phyloP scores from a whole-genome alignment of 2,797 vertebrate species.

The Sandelia bainsii region DNA sequence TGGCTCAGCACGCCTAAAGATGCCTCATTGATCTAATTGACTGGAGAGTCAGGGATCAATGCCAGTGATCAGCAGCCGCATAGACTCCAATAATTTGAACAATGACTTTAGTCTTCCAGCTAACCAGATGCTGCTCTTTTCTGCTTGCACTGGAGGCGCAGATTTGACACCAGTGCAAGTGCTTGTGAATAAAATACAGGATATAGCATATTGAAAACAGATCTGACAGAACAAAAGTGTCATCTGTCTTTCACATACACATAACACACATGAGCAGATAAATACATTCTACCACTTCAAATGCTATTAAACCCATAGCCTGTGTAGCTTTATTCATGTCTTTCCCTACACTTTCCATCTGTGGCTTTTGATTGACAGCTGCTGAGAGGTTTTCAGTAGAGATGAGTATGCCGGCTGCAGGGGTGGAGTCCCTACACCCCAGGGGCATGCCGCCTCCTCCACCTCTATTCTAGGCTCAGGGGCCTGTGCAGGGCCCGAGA shows the following conservation, averaged over 20 bases:
- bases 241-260: not conserved
- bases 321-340: conserved; percentile 34
- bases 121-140: conserved; percentile 68
- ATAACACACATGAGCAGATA: not conserved
- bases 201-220: not conserved
- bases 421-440: conserved; percentile 61
- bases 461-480: conserved; percentile 33
- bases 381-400: conserved; percentile 65
- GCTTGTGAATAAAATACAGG: conserved; percentile 23
- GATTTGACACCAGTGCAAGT: conserved; percentile 18
- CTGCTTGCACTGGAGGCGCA: conserved; percentile 23
- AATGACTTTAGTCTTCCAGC: conserved; percentile 66
- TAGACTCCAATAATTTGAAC: conserved; percentile 74
- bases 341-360: conserved; percentile 77
- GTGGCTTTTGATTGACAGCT: conserved; percentile 82
- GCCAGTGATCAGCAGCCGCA: conserved; percentile 82
- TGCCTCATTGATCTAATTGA: conserved; percentile 84
- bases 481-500: conserved; percentile 40
- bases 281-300: not conserved
- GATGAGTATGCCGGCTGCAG: conserved; percentile 76
- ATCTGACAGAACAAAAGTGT: not conserved
- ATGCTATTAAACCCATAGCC: conserved; percentile 1
- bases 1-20: conserved; percentile 81
- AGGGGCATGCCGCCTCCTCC: conserved; percentile 49
- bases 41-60: conserved; percentile 80